These are phyloP conservation scores for Columba guinea DNA, from an alignment of 2,797 vertebrate genomes.

Conservation along the genomic window DNA sequence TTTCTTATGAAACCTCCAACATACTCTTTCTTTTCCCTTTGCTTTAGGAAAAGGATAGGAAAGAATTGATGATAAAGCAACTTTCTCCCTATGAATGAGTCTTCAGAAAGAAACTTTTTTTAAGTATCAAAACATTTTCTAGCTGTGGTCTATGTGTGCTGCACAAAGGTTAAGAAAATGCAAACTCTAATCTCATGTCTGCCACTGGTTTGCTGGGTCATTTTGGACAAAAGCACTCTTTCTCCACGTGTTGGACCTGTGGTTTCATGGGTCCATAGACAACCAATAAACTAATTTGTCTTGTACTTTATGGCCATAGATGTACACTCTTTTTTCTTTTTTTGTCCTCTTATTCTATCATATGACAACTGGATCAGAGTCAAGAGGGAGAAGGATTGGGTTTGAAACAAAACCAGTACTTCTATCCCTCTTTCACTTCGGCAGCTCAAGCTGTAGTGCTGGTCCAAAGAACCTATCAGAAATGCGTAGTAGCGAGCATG, in stretches of 20 bases:
- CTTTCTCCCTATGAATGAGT: fast-evolving
- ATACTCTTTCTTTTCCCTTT: background rate
- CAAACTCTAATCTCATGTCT: background rate
- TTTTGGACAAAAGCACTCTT: background rate
- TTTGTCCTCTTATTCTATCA: background rate
- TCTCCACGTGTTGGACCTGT: background rate
- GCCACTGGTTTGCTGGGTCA: background rate
- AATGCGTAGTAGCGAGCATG: fast-evolving
- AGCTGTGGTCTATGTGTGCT: background rate
- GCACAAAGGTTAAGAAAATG: background rate
- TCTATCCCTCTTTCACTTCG: background rate
- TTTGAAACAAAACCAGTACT: background rate
- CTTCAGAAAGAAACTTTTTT: background rate
- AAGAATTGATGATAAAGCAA: background rate
- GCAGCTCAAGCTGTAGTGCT: background rate
- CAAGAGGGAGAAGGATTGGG: background rate
- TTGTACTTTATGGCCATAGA: background rate
- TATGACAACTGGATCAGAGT: background rate
- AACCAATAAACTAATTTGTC: background rate
- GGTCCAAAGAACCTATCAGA: background rate
- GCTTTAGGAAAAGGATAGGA: background rate
- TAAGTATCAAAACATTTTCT: background rate
- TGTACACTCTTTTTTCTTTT: background rate
- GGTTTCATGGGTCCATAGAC: background rate
- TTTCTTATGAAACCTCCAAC: background rate